phyloP scores from a whole-genome alignment of 2,888 invertebrate species.

The Trichogramma dendrolimi region DNA sequence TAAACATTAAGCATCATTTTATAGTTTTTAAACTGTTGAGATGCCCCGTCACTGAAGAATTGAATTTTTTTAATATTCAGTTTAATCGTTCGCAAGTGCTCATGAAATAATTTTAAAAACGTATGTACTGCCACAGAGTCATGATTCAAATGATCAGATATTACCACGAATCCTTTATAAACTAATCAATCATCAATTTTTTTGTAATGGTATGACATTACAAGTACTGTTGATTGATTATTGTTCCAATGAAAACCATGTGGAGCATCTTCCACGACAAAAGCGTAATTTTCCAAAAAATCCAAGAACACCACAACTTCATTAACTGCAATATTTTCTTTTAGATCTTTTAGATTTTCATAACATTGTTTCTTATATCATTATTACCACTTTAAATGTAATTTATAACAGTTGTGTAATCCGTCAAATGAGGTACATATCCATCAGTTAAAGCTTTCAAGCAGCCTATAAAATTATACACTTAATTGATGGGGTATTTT shows the following conservation, averaged over 20 bases:
- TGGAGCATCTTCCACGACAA: too few species aligned
- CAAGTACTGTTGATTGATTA: constrained; percentile 26
- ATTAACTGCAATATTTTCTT: too few species aligned
- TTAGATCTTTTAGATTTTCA: too few species aligned
- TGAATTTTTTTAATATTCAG: constrained; percentile 6
- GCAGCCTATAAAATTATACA: too few species aligned
- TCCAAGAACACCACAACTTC: too few species aligned
- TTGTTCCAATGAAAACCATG: constrained; percentile 28
- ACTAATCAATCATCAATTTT: constrained; percentile 10
- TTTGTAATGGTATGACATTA: constrained; percentile 21
- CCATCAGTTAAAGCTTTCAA: too few species aligned
- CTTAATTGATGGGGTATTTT: too few species aligned
- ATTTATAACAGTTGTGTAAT: too few species aligned
- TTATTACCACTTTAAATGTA: too few species aligned
- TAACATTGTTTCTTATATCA: too few species aligned
- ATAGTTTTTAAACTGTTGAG: constrained; percentile 28
- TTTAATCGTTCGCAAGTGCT: constrained; percentile 4
- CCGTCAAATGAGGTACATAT: too few species aligned
- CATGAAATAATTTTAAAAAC: constrained; percentile 9
- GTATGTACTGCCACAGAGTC: constrained; percentile 23
- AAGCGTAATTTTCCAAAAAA: too few species aligned
- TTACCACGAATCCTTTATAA: constrained; percentile 22
- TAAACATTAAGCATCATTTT: constrained; percentile 27
- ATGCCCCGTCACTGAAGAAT: constrained; percentile 27
- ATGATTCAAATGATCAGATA: constrained; percentile 27